Evolutionary conservation across 2,797 vertebrate species (phyloP).

Genomic region (Phrynocephalus guinanensis): DNA sequence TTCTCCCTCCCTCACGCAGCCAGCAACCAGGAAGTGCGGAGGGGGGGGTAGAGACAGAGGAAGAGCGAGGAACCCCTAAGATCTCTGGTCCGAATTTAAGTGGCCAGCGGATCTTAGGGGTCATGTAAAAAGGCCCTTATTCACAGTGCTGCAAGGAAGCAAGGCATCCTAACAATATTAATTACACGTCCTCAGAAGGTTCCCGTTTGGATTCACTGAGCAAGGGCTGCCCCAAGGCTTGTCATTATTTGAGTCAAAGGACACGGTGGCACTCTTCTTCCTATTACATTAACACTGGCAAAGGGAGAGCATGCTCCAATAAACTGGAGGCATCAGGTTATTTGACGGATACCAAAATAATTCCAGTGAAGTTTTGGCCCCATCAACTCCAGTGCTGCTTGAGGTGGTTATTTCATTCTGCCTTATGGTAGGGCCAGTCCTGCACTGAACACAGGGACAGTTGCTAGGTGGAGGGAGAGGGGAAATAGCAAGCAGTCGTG

Average conservation of each 20-base stretch:
- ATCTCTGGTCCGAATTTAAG: too few species aligned
- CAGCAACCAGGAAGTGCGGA: too few species aligned
- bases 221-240: not conserved
- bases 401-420: not conserved
- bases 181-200: not conserved
- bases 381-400: too few species aligned
- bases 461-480: not conserved
- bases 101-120: too few species aligned
- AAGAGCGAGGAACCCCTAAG: too few species aligned
- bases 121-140: too few species aligned
- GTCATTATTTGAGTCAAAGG: not conserved
- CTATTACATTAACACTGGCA: not conserved
- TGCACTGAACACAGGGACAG: not conserved
- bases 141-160: not conserved
- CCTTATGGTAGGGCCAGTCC: not conserved
- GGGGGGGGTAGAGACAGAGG: too few species aligned
- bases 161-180: not conserved
- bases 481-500: not conserved
- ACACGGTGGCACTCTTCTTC: not conserved
- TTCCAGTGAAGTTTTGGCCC: too few species aligned
- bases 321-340: not conserved
- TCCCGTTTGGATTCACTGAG: not conserved
- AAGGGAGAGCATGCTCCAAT: not conserved
- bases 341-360: not conserved
- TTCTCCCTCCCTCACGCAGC: too few species aligned